Evolutionary conservation across 53 echinoderm and acorn worm species (phyloP).

Genomic region (Paracentrotus lividus): DNA sequence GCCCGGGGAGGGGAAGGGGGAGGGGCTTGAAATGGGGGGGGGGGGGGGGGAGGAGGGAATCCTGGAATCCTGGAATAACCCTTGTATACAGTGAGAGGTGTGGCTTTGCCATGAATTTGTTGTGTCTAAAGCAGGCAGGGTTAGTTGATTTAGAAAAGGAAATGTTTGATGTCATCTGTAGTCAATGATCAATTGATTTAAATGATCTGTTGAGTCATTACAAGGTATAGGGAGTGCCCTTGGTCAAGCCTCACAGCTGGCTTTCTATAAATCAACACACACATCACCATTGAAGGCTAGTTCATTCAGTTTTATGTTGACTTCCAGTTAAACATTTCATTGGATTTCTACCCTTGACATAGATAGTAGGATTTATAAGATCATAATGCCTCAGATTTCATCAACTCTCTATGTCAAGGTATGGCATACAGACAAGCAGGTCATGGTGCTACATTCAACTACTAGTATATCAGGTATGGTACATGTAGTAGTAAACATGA

Average conservation of each 20-base stretch:
- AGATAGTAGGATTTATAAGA: no score
- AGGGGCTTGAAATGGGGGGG: no score
- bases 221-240: no score
- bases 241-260: neutral
- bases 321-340: neutral
- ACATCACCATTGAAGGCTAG: neutral
- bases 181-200: slow-evolving; percentile 17
- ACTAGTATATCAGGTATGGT: neutral
- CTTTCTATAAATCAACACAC: no score
- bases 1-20: no score
- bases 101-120: no score
- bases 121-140: no score
- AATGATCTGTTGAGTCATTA: neutral
- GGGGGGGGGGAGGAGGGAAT: no score
- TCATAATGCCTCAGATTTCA: slow-evolving; percentile 19
- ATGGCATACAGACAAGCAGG: neutral
- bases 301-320: neutral
- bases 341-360: neutral
- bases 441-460: neutral
- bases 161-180: slow-evolving; percentile 50
- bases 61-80: no score
- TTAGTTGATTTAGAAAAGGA: slow-evolving; percentile 42
- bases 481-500: no score
- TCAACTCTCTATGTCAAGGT: neutral
- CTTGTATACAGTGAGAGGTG: no score